Evolutionary conservation across 1,140 invertebrate species (phyloP), one percentile per base, ranked within the genome.

Genomic region (Schlechtendalia chinensis): DNA sequence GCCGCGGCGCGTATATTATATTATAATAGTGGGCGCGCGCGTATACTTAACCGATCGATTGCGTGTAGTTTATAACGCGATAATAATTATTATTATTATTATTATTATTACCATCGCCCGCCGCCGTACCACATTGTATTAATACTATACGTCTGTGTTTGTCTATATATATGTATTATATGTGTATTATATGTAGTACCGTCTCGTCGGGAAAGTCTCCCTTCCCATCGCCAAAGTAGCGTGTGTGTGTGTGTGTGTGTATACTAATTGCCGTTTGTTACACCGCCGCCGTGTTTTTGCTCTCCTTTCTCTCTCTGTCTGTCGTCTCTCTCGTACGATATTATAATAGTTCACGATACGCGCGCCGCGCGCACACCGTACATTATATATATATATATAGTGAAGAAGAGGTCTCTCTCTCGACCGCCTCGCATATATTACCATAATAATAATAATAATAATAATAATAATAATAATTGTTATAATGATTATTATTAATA

Each of bases 21-120:
- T 50, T 39, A 65, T 65, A 65, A 11, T 53, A 45, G 5, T 71
- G 27, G 19, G 17, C 71, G 71, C 27, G 50, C 39, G 61, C 10
- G 56, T 59, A 24, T 50, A 69, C 22, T 69, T 69, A 69, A 69
- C 67, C 67, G 22, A 50, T 69, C 45, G 45, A 45, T 50, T 50
- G 39, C 47, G 67, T 24, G 67, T 69, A 69, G 67, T 69, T 69
- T 69, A 69, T 69, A 69, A 69, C 22, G 22, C 16, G 45, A 69
- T 69, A 69, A 69, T 69, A 6, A 67, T 67, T 47, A 67, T 67
- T 67, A 67, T 65, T 69, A 69, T 39, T 22, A 11, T 50, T n/a
- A 67, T 67, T 47, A 67, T 67, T 67, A 67, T 65, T 69, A 69
- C 67, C 45, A 11, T 50, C n/a, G 14, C 5, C 67, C 22, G 45